Conservation (phyloP, 2,797 vertebrate genomes). For the Kryptopterus vitreolus region DNA sequence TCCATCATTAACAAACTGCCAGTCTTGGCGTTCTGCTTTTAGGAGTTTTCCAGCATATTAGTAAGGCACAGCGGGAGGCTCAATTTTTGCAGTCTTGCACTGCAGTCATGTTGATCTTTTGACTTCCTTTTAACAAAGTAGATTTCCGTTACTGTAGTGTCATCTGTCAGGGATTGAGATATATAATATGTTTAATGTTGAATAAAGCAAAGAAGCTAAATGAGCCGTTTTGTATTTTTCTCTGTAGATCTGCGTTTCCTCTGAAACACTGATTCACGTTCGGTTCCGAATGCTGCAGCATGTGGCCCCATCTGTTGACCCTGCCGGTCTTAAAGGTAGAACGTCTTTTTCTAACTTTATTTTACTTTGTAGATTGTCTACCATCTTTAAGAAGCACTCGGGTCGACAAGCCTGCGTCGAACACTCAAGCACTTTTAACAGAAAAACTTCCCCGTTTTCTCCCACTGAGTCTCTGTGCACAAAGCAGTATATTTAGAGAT, state of each 20-base stretch:
- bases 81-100: background rate
- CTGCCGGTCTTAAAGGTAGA: background rate
- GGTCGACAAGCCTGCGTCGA: background rate
- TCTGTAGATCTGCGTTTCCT: background rate
- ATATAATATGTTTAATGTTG: background rate
- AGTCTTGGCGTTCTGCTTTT: background rate
- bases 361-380: background rate
- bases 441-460: background rate
- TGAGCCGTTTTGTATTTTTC: background rate
- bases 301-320: background rate
- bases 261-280: background rate
- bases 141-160: slow-evolving; percentile 2
- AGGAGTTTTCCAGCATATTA: background rate
- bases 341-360: background rate
- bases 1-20: background rate
- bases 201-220: background rate
- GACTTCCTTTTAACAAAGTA: slow-evolving; percentile 16
- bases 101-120: background rate
- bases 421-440: background rate
- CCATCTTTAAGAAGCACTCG: background rate
- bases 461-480: background rate
- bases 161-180: background rate
- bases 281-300: background rate
- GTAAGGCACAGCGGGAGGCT: background rate
- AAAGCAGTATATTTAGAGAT: background rate